Conservation (phyloP, 2,113 vertebrate genomes). For the Elachura formosa region DNA sequence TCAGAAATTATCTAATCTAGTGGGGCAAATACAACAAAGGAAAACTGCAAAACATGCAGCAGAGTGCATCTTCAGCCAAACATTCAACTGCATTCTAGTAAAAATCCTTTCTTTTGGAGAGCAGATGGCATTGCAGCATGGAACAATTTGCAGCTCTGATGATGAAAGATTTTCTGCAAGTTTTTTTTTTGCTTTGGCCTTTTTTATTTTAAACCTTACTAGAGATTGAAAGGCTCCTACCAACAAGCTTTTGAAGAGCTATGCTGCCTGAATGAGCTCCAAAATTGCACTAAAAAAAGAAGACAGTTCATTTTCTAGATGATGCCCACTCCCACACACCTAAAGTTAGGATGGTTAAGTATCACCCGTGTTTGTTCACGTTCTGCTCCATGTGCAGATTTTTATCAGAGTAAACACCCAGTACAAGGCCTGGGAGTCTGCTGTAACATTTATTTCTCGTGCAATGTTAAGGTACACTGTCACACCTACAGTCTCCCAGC, state of each 20-base stretch:
- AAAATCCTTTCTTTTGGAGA: neutral
- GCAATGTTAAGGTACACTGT: neutral
- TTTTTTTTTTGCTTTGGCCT: neutral
- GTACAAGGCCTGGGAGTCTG: neutral
- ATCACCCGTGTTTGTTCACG: neutral
- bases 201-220: neutral
- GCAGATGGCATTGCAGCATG: conserved; percentile 23
- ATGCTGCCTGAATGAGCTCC: neutral
- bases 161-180: neutral
- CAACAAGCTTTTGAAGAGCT: neutral
- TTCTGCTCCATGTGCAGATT: neutral
- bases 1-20: neutral
- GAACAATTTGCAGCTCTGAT: neutral
- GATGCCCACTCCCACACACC: neutral
- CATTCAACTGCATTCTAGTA: neutral
- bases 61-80: neutral
- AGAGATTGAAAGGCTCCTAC: neutral
- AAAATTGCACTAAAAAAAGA: neutral
- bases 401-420: neutral
- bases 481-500: neutral
- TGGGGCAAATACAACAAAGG: neutral
- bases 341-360: neutral
- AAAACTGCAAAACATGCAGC: neutral
- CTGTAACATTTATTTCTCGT: neutral
- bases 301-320: neutral